phyloP scores from a whole-genome alignment of 2,113 vertebrate species.

The Saiga tatarica region DNA sequence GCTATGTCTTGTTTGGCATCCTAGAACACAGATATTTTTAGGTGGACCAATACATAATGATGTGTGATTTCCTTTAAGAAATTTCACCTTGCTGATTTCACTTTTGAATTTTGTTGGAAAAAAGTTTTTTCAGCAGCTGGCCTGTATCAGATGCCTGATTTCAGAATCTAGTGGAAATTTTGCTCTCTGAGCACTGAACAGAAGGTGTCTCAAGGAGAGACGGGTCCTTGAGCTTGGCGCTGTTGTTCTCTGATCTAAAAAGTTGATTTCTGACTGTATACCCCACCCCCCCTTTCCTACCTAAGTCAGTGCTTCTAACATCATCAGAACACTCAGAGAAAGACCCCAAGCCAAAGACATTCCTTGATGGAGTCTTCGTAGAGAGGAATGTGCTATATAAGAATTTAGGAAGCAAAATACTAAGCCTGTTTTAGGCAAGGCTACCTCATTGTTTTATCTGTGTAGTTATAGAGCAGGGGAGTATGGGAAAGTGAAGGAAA shows the following conservation, averaged over 20 bases:
- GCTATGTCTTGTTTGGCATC: background rate
- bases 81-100: constrained; percentile 1
- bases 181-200: background rate
- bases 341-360: background rate
- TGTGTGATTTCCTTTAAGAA: constrained; percentile 10
- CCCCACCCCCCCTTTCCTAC: background rate
- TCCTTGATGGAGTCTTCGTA: background rate
- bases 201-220: background rate
- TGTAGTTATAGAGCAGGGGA: background rate
- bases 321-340: background rate
- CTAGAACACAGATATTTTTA: background rate
- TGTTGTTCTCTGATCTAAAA: background rate
- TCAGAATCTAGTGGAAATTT: background rate
- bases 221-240: background rate
- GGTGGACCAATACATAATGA: background rate
- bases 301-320: background rate
- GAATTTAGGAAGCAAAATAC: background rate
- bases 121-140: background rate
- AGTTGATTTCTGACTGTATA: background rate
- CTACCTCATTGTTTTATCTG: background rate
- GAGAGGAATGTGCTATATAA: background rate
- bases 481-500: background rate
- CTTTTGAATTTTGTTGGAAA: constrained; percentile 22
- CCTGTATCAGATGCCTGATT: background rate
- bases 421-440: background rate